Evolutionary conservation across 2,888 invertebrate genomes (phyloP), one percentile per base, ranked within the genome.

Genomic region (Venusia cambrica): DNA sequence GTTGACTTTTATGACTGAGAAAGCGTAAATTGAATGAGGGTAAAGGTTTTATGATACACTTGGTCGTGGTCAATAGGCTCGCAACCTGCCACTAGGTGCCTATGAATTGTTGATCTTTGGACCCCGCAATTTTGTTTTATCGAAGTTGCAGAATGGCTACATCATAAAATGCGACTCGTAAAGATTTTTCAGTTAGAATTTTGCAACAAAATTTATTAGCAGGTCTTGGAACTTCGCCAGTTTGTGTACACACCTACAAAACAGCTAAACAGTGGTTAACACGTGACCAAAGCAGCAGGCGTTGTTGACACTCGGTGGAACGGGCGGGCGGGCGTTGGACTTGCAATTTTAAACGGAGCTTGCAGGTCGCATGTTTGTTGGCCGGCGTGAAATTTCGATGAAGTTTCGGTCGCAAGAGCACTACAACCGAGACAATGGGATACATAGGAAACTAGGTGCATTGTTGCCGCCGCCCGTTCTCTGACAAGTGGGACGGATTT

Each of bases 261-360:
- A 74, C 61, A 58, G 58, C 59, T 72, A 69, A 77, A 80, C 73
- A 79, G 73, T 77, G 76, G 76, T 73, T 72, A 73, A 73, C 74
- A 72, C 69, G 74, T 71, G 76, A 73, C 76, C 66, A 72, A 71
- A 65, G 71, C 62, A 67, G 66, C 69, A 63, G 55, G 62, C 64
- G 57, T 43, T 79, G 79, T 84, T 74, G 73, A 74, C 73, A 70
- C 35, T 28, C 55, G 66, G 62, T 50, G 57, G 58, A 53, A 55
- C 60, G 57, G 59, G 69, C 52, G 52, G 58, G 54, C 55, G 65
- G 60, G 69, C 67, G 66, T 68, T 64, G 69, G 38, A 66, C 68
- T 68, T 75, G 75, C 72, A 81, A 81, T 78, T 78, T 81, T 81
- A 81, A 80, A 73, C 68, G 66, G 58, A 60, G 63, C 62, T 64